Evolutionary conservation across 2,797 vertebrate species (phyloP).

Genomic region (Phataginus tetradactyla): DNA sequence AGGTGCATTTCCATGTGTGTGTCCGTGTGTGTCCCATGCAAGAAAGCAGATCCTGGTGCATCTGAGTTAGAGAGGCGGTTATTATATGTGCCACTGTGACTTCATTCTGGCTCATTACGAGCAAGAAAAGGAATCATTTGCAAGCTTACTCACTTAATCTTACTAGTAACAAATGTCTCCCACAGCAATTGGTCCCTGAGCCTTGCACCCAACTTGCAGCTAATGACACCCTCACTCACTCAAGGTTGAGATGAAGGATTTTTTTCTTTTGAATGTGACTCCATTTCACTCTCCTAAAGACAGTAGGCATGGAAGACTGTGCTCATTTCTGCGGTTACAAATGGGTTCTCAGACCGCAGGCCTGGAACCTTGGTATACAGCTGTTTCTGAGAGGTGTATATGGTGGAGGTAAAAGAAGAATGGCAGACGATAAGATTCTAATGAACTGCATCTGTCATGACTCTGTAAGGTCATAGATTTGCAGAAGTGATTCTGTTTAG

Average conservation of each 20-base stretch:
- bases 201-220: background rate
- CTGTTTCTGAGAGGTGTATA: background rate
- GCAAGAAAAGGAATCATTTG: background rate
- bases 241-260: background rate
- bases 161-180: background rate
- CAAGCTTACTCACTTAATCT: slow-evolving; percentile 1
- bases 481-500: slow-evolving; percentile 9
- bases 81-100: background rate
- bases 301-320: background rate
- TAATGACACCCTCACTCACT: background rate
- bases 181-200: background rate
- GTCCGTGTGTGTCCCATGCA: background rate
- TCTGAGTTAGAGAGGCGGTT: background rate
- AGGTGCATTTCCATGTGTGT: background rate
- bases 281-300: background rate
- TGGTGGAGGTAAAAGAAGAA: background rate
- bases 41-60: background rate
- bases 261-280: background rate
- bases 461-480: background rate
- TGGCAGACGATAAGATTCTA: background rate
- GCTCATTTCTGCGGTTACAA: background rate
- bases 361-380: background rate
- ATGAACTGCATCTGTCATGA: background rate
- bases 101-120: slow-evolving; percentile 13
- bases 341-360: background rate